Conservation (phyloP, 2,113 vertebrate species). For the Pogona vitticeps region DNA sequence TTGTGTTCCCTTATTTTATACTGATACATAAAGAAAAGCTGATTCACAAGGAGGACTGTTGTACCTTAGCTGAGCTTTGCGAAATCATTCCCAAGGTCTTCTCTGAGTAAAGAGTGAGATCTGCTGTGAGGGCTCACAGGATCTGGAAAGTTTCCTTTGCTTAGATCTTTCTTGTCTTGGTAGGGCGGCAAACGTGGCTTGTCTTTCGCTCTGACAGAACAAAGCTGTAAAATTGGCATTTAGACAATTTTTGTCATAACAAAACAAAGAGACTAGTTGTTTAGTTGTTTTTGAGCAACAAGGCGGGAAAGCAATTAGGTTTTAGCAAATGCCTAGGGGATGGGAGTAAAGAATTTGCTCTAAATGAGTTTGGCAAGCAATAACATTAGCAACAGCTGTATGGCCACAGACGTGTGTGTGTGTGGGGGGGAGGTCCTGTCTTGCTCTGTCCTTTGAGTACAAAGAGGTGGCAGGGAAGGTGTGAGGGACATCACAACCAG, state of each 20-base stretch:
- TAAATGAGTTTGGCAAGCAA: neutral
- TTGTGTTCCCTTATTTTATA: too few relatives aligned
- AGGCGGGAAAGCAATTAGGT: neutral
- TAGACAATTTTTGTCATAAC: neutral
- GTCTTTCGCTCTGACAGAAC: neutral
- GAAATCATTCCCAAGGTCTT: neutral
- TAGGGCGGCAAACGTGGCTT: neutral
- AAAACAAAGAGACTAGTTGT: neutral
- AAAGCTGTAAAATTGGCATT: constrained; percentile 17
- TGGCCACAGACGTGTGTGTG: too few relatives aligned
- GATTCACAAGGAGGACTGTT: neutral
- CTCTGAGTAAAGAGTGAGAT: constrained; percentile 12
- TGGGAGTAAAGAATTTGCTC: neutral
- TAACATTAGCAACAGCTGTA: neutral
- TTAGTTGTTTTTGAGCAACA: neutral
- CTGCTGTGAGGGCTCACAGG: neutral
- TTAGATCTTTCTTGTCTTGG: constrained; percentile 34
- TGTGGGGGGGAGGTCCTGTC: too few relatives aligned
- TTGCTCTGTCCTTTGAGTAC: too few relatives aligned
- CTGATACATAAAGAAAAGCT: too few relatives aligned
- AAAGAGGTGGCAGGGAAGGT: too few relatives aligned
- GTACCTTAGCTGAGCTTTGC: constrained; percentile 3
- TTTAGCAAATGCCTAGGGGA: neutral
- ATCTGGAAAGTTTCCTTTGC: constrained; percentile 10
- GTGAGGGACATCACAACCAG: too few relatives aligned